phyloP scores from a whole-genome alignment of 2,113 vertebrate species.

The Ginglymostoma cirratum region DNA sequence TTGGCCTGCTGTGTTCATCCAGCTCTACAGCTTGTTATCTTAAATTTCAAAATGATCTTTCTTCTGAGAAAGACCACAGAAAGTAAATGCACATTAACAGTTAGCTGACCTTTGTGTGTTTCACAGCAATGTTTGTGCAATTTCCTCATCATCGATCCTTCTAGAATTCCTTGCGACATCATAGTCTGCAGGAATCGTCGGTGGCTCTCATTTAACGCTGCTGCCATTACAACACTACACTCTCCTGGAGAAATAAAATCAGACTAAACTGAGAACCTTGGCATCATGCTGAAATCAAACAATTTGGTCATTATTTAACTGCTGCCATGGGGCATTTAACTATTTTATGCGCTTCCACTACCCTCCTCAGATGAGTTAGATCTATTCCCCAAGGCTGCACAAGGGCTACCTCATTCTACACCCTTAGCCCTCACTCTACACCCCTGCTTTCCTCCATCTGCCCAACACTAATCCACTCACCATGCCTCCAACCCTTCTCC shows the following conservation, averaged over 20 bases:
- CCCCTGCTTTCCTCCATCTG: background rate
- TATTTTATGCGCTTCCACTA: background rate
- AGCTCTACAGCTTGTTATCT: too few species aligned
- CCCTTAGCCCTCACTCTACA: background rate
- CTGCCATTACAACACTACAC: conserved; percentile 47
- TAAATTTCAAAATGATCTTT: background rate
- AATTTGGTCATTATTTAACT: background rate
- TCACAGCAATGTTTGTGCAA: conserved; percentile 69
- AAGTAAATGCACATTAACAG: background rate
- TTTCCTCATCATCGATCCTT: conserved; percentile 52
- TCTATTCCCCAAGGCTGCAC: background rate
- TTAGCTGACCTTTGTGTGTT: conserved; percentile 63
- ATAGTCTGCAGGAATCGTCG: conserved; percentile 77
- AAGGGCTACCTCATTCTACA: background rate
- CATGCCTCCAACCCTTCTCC: background rate
- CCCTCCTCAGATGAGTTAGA: background rate
- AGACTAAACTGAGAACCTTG: background rate
- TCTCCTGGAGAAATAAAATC: background rate
- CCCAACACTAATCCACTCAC: background rate
- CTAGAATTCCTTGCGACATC: conserved; percentile 72
- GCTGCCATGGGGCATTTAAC: too few species aligned
- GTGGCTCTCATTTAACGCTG: conserved; percentile 69
- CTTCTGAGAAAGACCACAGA: background rate
- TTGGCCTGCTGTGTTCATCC: too few species aligned
- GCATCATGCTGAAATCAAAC: background rate